phyloP scores from a whole-genome alignment of 2,797 vertebrate genomes.

The Chromis chromis region DNA sequence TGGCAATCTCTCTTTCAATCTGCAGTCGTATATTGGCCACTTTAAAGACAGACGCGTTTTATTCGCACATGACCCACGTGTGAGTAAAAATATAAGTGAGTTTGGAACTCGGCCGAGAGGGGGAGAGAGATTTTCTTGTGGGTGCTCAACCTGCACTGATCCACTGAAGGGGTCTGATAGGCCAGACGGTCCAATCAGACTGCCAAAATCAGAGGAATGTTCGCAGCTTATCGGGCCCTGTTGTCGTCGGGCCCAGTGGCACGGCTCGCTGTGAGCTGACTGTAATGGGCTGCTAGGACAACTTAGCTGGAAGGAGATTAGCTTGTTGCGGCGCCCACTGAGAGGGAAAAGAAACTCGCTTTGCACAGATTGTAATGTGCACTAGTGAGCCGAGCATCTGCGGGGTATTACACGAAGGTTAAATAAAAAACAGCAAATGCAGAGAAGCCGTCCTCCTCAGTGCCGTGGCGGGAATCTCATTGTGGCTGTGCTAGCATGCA shows the following conservation, averaged over 20 bases:
- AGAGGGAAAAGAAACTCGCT: slow-evolving; percentile 51
- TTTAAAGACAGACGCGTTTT: slow-evolving; percentile 71
- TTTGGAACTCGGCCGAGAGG: slow-evolving; percentile 55
- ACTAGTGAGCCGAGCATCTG: slow-evolving; percentile 53
- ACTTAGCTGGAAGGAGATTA: slow-evolving; percentile 74
- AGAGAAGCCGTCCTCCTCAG: slow-evolving; percentile 13
- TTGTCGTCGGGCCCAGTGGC: slow-evolving; percentile 56
- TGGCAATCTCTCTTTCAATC: slow-evolving; percentile 83
- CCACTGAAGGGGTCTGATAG: slow-evolving; percentile 66
- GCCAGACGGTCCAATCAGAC: slow-evolving; percentile 67
- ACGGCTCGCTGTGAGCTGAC: slow-evolving; percentile 50
- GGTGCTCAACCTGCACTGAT: slow-evolving; percentile 77
- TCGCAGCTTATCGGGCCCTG: slow-evolving; percentile 66
- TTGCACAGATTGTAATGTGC: slow-evolving; percentile 54
- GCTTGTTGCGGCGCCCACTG: slow-evolving; percentile 59
- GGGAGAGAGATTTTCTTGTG: slow-evolving; percentile 63
- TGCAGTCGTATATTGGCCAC: slow-evolving; percentile 74
- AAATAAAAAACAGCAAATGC: slow-evolving; percentile 32
- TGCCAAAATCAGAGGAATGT: slow-evolving; percentile 63
- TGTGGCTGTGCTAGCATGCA: slow-evolving; percentile 2
- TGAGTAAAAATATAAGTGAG: slow-evolving; percentile 68
- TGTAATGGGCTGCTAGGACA: slow-evolving; percentile 66
- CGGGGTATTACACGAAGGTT: slow-evolving; percentile 56
- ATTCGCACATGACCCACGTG: slow-evolving; percentile 55
- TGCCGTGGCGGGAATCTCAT: neutral